These are phyloP conservation scores for roundworm (Caenorhabditis elegans) DNA, from an alignment of 1,140 invertebrate species.

Conservation along the genomic window DNA sequence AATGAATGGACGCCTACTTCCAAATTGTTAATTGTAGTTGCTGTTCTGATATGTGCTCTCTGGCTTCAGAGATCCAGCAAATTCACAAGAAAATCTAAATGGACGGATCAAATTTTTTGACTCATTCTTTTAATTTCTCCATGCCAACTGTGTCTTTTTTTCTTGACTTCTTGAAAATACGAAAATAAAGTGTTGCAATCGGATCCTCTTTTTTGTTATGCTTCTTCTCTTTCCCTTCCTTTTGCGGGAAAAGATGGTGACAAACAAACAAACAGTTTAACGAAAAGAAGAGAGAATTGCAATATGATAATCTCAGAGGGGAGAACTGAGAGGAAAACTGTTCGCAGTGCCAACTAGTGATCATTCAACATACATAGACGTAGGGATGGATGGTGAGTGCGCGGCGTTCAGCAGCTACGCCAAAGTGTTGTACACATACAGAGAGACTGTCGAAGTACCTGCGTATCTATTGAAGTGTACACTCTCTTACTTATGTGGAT, in stretches of 20 bases:
- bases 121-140: no score
- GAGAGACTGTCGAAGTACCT: neutral
- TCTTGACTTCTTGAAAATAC: neutral
- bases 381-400: neutral
- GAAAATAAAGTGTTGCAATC: neutral
- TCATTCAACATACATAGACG: neutral
- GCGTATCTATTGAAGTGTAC: neutral
- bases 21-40: no score
- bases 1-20: no score
- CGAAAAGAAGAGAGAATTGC: neutral
- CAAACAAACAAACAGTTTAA: neutral
- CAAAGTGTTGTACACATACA: conserved; percentile 29
- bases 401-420: conserved; percentile 23
- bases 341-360: neutral
- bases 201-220: no score
- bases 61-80: no score
- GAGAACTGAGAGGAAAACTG: no score
- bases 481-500: neutral
- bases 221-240: neutral
- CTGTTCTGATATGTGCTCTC: no score
- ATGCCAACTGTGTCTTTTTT: no score
- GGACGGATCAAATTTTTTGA: no score
- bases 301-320: conserved; percentile 22
- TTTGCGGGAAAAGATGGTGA: neutral
- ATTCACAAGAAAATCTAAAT: no score